Percentiles rank a stretch among this genome's conserved stretches.
These are phyloP conservation scores for Scrobipalpa costella DNA, from an alignment of 2,888 invertebrate species.

Conservation along the genomic window DNA sequence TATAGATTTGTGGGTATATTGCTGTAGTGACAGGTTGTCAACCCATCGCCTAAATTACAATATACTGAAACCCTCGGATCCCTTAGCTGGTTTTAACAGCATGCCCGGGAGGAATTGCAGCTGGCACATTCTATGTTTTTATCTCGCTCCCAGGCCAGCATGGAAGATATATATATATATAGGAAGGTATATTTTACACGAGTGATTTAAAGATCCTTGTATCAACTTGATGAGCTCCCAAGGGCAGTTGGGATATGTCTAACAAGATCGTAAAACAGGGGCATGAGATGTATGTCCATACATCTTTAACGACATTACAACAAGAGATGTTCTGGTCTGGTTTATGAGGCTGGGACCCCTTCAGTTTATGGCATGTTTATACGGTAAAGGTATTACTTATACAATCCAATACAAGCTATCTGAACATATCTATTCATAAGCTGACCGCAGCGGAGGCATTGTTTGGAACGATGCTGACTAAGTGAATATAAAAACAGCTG, in stretches of 20 bases:
- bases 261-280: conserved; percentile 11
- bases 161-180: too few species aligned
- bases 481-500: conserved; percentile 50
- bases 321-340: conserved; percentile 12
- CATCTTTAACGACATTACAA: conserved; percentile 11
- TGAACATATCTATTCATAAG: not conserved
- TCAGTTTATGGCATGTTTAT: conserved; percentile 20
- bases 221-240: not conserved
- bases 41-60: too few species aligned
- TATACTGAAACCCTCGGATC: too few species aligned
- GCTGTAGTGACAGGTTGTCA: too few species aligned
- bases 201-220: not conserved
- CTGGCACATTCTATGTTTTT: too few species aligned
- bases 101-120: too few species aligned
- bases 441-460: conserved; percentile 11
- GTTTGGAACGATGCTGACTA: conserved; percentile 47
- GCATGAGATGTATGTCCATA: not conserved
- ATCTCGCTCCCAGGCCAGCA: too few species aligned
- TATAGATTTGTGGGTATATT: too few species aligned
- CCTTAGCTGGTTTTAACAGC: too few species aligned
- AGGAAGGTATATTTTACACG: too few species aligned
- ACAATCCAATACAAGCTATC: not conserved
- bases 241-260: not conserved
- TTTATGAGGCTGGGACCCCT: conserved; percentile 20
- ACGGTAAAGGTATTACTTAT: not conserved